Evolutionary conservation across 2,797 vertebrate species (phyloP), one percentile per base, ranked within the genome.

Genomic region (Sciurus carolinensis): DNA sequence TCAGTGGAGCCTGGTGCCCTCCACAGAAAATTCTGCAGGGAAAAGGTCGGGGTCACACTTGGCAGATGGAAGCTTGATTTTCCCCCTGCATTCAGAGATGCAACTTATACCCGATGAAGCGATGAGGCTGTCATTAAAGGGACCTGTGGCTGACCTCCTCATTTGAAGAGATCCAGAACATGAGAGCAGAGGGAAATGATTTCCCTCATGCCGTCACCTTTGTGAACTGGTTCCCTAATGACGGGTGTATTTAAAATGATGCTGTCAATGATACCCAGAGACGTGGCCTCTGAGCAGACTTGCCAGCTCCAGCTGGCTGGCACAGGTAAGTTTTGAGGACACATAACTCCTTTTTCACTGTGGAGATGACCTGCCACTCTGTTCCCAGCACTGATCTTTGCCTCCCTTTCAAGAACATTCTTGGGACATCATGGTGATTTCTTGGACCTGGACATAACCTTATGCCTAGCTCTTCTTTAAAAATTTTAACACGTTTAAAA

Each of bases 111-210:
- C 73, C 83, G 81, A 67, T 64, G 81, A 72, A 87, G 36, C 12
- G 0, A 39, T 11, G 84, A 76, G 66, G 59, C 91, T 97, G 97
- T 96, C 96, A 95, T 96, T 87, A 84, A 82, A 67, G 57, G 57
- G 91, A 88, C 77, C 91, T 64, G 84, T 72, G 57, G 81, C 91
- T 90, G 92, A 97, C 96, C 97, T 96, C 84, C 82, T 95, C 62
- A 36, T 96, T 96, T 88, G 94, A 96, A 95, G 94, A 93, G 95
- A 82, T 72, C 20, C 57, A 92, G 72, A 96, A 96, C 96, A 96
- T n/a, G 87, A 72, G 57, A 97, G 52, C 72, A 80, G 80, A 64
- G 76, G 97, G 13, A 36, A 73, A 73, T 95, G 93, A 92, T 92
- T 97, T 93, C 95, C 95, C 87, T 62, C 13, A 57, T 17, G 95